These are phyloP conservation scores for Synanthedon tipuliformis DNA, from an alignment of 2,888 invertebrate species.

Conservation along the genomic window DNA sequence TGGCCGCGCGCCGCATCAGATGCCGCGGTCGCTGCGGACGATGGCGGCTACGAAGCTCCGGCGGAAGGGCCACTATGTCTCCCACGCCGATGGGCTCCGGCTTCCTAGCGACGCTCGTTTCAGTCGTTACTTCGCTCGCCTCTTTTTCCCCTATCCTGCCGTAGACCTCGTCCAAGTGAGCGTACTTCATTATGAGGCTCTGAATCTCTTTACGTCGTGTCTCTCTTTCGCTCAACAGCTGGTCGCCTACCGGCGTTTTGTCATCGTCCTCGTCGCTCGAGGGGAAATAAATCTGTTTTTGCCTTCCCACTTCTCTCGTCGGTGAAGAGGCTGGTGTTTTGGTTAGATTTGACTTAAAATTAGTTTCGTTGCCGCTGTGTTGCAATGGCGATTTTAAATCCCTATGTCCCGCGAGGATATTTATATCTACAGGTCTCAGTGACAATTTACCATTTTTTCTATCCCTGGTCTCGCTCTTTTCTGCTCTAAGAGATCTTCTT, in stretches of 20 bases:
- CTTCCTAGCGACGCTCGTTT: slow-evolving; percentile 16
- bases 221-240: slow-evolving; percentile 77
- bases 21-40: slow-evolving; percentile 53
- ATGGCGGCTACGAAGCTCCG: slow-evolving; percentile 56
- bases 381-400: slow-evolving; percentile 66
- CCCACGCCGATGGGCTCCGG: slow-evolving; percentile 48
- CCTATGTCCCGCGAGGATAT: slow-evolving; percentile 50
- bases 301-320: slow-evolving; percentile 41
- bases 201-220: slow-evolving; percentile 86
- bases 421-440: slow-evolving; percentile 68
- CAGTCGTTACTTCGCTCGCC: slow-evolving; percentile 30
- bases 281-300: slow-evolving; percentile 61
- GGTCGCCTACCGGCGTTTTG: slow-evolving; percentile 66
- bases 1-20: slow-evolving; percentile 64
- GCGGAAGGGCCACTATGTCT: slow-evolving; percentile 53
- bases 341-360: slow-evolving; percentile 25
- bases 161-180: slow-evolving; percentile 80
- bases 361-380: slow-evolving; percentile 43
- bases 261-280: slow-evolving; percentile 65
- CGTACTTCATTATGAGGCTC: slow-evolving; percentile 84
- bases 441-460: slow-evolving; percentile 56
- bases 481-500: slow-evolving; percentile 70
- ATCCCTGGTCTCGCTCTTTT: slow-evolving; percentile 74
- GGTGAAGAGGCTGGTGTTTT: slow-evolving; percentile 54
- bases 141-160: slow-evolving; percentile 58